These are phyloP conservation scores for Parascotia fuliginaria DNA, from an alignment of 2,888 invertebrate species.

Conservation along the genomic window DNA sequence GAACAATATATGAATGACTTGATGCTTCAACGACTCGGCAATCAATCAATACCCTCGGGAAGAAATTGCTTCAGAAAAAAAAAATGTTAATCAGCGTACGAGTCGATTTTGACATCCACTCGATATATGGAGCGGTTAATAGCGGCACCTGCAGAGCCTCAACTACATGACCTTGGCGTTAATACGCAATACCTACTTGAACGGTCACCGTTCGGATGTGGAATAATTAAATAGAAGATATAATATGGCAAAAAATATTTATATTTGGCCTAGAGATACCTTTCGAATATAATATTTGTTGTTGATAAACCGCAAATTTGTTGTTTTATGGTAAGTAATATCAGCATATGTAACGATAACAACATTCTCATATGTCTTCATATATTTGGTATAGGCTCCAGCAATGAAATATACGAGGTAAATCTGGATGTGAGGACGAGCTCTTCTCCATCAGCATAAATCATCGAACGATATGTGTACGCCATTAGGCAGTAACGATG, in stretches of 20 bases:
- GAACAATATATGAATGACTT: no score
- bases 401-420: neutral
- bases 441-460: constrained; percentile 9
- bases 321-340: constrained; percentile 20
- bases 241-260: constrained; percentile 31
- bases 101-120: constrained; percentile 45
- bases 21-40: constrained; percentile 13
- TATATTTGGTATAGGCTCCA: neutral
- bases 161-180: constrained; percentile 68
- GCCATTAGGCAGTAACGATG: constrained; percentile 48
- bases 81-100: constrained; percentile 27
- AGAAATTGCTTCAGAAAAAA: constrained; percentile 13
- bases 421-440: neutral
- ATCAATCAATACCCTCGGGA: constrained; percentile 8
- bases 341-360: constrained; percentile 15
- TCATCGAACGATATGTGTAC: constrained; percentile 15
- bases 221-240: constrained; percentile 49
- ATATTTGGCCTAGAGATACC: constrained; percentile 30
- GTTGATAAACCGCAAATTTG: constrained; percentile 21
- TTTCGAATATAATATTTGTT: constrained; percentile 27
- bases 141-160: constrained; percentile 70
- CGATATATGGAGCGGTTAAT: constrained; percentile 50
- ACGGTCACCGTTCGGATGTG: constrained; percentile 56
- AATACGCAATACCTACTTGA: constrained; percentile 65
- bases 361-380: constrained; percentile 21